Conservation (phyloP, 1,140 invertebrate genomes). For the Globodera rostochiensis region DNA sequence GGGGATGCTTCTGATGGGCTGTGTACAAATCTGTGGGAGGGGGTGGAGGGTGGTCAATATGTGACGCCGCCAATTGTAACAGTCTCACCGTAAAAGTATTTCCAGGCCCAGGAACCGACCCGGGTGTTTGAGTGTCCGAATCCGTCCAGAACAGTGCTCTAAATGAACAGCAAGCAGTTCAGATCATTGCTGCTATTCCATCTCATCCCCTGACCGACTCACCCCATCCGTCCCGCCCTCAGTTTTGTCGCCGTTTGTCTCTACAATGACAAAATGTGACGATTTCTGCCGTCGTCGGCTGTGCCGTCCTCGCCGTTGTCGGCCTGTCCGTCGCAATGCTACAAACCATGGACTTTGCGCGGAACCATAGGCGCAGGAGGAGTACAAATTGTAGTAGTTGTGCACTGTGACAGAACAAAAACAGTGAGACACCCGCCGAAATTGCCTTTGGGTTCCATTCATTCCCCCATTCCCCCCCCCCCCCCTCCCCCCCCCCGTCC, state of each 20-base stretch:
- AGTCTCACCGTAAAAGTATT: conserved; percentile 23
- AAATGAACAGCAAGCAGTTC: no score
- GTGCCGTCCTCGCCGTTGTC: conserved; percentile 40
- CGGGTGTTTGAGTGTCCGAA: conserved; percentile 13
- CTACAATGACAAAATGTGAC: conserved; percentile 43
- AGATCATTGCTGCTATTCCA: no score
- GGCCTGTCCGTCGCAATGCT: conserved; percentile 47
- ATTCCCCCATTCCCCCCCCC: no score
- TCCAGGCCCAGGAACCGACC: conserved; percentile 14
- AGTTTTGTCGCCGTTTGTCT: neutral
- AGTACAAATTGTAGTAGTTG: conserved; percentile 47
- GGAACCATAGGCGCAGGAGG: conserved; percentile 44
- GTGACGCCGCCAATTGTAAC: neutral
- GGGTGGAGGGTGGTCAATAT: no score
- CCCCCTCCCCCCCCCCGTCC: no score
- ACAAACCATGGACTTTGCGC: conserved; percentile 45
- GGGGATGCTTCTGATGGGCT: conserved; percentile 9
- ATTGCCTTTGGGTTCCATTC: no score
- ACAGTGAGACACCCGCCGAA: no score
- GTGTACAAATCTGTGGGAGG: neutral
- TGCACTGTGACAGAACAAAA: no score
- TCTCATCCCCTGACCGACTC: neutral
- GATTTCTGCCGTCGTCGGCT: conserved; percentile 45
- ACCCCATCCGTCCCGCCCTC: neutral
- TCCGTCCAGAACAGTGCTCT: conserved; percentile 9